A percentile compares a stretch with the other conserved stretches of the same genome.
phyloP scores from a whole-genome alignment of 2,888 invertebrate species.

The Chrysodeixis includens region DNA sequence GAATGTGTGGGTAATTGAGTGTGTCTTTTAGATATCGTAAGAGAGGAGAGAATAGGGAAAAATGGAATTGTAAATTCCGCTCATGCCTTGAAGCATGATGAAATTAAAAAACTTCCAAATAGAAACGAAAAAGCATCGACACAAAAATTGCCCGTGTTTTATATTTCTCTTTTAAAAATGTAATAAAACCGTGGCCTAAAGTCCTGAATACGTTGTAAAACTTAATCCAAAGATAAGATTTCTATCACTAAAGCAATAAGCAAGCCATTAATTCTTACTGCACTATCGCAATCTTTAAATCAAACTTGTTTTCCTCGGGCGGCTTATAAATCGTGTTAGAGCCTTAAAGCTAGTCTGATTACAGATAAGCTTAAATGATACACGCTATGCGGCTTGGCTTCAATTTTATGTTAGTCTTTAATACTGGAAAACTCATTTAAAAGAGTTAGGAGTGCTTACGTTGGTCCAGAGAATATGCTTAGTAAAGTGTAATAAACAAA shows the following conservation, averaged over 20 bases:
- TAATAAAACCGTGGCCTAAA: background rate
- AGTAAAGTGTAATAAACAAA: too few species aligned
- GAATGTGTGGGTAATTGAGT: too few species aligned
- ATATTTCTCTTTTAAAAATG: too few species aligned
- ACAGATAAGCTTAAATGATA: constrained; percentile 48
- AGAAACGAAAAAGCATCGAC: too few species aligned
- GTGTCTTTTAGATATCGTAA: too few species aligned
- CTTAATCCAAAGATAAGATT: constrained; percentile 14
- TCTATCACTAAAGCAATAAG: constrained; percentile 18
- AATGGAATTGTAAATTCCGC: too few species aligned
- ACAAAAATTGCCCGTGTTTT: too few species aligned
- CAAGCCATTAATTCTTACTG: constrained; percentile 29
- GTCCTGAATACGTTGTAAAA: background rate
- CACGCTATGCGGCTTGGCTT: constrained; percentile 32
- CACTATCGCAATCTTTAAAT: constrained; percentile 39
- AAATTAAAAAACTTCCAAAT: too few species aligned
- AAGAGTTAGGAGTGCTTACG: background rate
- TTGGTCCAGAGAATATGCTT: background rate
- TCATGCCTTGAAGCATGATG: too few species aligned
- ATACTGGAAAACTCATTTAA: background rate
- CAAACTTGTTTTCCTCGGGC: constrained; percentile 41
- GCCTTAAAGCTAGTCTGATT: constrained; percentile 22
- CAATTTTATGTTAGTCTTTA: background rate
- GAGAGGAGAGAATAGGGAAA: too few species aligned
- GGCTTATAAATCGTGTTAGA: constrained; percentile 27